phyloP scores from a whole-genome alignment of 53 echinoderm and acorn worm species.

The Crossaster papposus region DNA sequence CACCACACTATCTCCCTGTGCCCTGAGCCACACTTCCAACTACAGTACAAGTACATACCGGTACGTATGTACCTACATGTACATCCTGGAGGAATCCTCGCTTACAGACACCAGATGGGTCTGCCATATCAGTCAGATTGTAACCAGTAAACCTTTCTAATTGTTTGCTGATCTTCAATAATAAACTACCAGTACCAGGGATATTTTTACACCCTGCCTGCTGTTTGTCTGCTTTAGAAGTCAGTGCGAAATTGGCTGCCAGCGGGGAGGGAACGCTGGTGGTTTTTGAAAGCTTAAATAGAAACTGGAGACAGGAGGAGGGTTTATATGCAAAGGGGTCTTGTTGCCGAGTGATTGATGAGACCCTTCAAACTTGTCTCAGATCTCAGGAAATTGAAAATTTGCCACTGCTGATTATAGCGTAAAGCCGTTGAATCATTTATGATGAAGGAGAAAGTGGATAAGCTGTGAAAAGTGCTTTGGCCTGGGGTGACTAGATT shows the following conservation, averaged over 20 bases:
- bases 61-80: no score
- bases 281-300: neutral
- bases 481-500: neutral
- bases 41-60: no score
- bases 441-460: conserved; percentile 5
- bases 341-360: neutral
- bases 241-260: conserved; percentile 2
- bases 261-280: neutral
- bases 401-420: conserved; percentile 7
- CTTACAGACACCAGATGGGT: conserved; percentile 1
- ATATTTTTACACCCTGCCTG: neutral
- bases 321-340: neutral
- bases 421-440: conserved; percentile 4
- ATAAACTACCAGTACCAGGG: neutral
- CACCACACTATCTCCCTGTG: no score
- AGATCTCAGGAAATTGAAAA: conserved; percentile 21
- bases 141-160: neutral
- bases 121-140: neutral
- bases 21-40: no score
- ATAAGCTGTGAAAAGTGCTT: neutral
- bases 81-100: neutral
- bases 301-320: neutral
- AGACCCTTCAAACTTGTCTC: neutral
- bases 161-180: neutral
- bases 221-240: neutral